phyloP scores from a whole-genome alignment of 1,140 invertebrate genomes.

The Acromyrmex heyeri region DNA sequence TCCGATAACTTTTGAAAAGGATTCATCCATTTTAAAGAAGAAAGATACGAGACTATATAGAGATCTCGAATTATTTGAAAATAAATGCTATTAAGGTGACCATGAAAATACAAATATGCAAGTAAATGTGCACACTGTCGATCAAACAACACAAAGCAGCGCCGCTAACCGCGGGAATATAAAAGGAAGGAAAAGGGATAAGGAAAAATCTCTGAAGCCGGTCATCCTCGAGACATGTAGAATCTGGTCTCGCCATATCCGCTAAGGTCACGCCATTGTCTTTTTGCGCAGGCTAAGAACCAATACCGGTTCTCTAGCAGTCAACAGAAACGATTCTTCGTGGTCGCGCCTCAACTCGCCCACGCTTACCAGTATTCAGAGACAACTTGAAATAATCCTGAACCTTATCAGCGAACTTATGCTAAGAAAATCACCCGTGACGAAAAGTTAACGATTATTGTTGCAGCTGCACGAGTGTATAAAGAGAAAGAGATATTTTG shows the following conservation, averaged over 20 bases:
- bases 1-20: not conserved
- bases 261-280: conserved; percentile 80
- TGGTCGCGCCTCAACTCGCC: conserved; percentile 60
- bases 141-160: not conserved
- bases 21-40: not conserved
- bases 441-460: not conserved
- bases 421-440: conserved; percentile 3
- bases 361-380: conserved; percentile 48
- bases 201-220: conserved; percentile 42
- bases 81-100: not conserved
- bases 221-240: conserved; percentile 68
- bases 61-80: not conserved
- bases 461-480: too few species aligned
- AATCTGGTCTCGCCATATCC: conserved; percentile 80
- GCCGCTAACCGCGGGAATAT: not conserved
- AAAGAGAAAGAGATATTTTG: not conserved
- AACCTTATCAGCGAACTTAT: not conserved
- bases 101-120: not conserved
- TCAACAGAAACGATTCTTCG: conserved; percentile 64
- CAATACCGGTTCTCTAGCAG: conserved; percentile 69
- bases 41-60: not conserved
- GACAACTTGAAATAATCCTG: not conserved
- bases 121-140: not conserved
- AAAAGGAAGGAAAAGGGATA: conserved; percentile 2
- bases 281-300: conserved; percentile 75